Percentiles rank a stretch among this genome's conserved stretches.
These are phyloP conservation scores for Siphonodentalium dalli DNA, from an alignment of 2,888 invertebrate species.

Conservation along the genomic window DNA sequence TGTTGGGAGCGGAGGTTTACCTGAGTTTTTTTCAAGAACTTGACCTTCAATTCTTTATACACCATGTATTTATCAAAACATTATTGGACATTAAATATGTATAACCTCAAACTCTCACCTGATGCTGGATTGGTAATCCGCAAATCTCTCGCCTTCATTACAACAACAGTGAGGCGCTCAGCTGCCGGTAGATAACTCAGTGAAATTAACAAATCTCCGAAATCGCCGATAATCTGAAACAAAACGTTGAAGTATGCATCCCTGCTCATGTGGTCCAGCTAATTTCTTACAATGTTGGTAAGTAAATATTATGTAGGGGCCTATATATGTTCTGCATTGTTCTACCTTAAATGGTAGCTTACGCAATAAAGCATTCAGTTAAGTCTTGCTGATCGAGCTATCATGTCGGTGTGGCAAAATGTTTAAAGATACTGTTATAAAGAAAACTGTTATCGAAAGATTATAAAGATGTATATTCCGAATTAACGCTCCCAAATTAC, in stretches of 20 bases:
- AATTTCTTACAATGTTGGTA: no score
- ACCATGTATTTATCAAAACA: not conserved
- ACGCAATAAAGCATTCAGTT: no score
- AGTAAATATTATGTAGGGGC: no score
- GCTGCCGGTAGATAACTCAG: slow-evolving; percentile 88
- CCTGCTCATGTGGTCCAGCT: not conserved
- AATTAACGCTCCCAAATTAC: no score
- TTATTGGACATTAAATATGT: not conserved
- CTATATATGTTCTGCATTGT: no score
- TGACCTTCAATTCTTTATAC: not conserved
- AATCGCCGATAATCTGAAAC: slow-evolving; percentile 41
- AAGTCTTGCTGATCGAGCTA: no score
- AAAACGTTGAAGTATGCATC: not conserved
- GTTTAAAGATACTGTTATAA: no score
- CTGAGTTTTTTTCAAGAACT: not conserved
- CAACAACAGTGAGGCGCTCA: slow-evolving; percentile 81
- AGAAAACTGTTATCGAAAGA: no score
- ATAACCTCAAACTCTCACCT: slow-evolving; percentile 22
- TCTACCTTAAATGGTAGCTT: no score
- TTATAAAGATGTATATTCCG: no score
- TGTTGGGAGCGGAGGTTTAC: not conserved
- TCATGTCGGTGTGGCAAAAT: no score
- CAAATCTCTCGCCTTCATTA: slow-evolving; percentile 84
- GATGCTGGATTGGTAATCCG: slow-evolving; percentile 38
- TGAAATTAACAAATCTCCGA: slow-evolving; percentile 77